Base-by-base conservation (phyloP, 2,797 vertebrate species). In the Echeneis naucrates region DNA sequence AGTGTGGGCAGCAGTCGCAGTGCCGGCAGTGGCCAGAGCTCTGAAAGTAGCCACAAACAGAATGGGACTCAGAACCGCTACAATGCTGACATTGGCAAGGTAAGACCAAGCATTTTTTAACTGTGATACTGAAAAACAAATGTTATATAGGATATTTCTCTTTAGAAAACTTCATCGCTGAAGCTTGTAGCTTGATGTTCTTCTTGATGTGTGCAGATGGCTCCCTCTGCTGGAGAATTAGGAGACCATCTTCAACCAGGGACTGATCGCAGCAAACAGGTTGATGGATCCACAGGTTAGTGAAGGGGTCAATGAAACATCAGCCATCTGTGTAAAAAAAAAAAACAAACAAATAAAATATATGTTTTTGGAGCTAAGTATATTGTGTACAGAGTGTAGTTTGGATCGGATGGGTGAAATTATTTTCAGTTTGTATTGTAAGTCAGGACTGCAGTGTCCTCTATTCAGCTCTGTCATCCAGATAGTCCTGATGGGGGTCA, bases 1-100 rank as follows among this genome's bases (percentile, higher is more conserved):
- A 97, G 96, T 1, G 95, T 95, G 4, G 95, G 95, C 84, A 97
- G 96, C 91, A 96, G 94, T 78, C 96, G 97, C 80, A 98, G 96
- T 0, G 96, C 96, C 0, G 96, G 96, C 64, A 98, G 96, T 0
- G 97, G 97, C 33, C 96, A 98, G 90, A 98, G 97, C 92, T 95
- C 94, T 0, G 96, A 97, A 80, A 96, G 96, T 59, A 85, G 92
- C 88, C 95, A 94, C 0, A 95, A 95, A 48, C 95, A 95, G 6
- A 90, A 91, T 8, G 87, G 82, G 40, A 78, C 61, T 37, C 83
- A 79, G 5, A 59, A 26, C 12, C 82, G 82, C 4, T 82, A 78
- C 52, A 82, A 79, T 0, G 0, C 50, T 0, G 84, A 92, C 76
- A 76, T 27, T 19, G 78, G 55, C 64, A 89, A 87, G 87, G 88